Evolutionary conservation across 1,140 invertebrate genomes (phyloP).

Genomic region (Eciton burchellii): DNA sequence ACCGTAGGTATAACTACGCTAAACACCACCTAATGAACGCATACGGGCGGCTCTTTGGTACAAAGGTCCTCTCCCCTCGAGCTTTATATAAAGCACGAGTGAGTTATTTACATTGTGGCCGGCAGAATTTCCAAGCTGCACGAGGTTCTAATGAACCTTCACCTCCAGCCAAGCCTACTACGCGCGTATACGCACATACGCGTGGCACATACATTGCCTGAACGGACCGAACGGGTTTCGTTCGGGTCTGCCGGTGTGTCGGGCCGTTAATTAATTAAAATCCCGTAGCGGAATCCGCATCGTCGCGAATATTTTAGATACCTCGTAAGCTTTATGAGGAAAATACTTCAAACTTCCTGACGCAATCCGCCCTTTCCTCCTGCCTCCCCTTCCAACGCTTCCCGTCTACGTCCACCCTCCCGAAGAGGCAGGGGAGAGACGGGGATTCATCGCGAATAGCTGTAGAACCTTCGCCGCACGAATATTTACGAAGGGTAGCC

Average conservation of each 20-base stretch:
- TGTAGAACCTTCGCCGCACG: constrained; percentile 59
- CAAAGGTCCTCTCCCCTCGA: constrained; percentile 72
- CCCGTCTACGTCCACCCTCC: constrained; percentile 43
- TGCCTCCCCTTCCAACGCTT: not conserved
- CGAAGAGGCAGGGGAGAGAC: constrained; percentile 33
- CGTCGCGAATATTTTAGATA: constrained; percentile 65
- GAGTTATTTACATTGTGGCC: constrained; percentile 79
- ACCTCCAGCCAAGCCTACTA: constrained; percentile 9
- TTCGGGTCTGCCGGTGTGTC: constrained; percentile 24
- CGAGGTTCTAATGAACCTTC: constrained; percentile 77
- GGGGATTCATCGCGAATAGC: constrained; percentile 57
- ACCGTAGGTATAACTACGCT: constrained; percentile 69
- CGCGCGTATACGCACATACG: not conserved
- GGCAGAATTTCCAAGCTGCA: constrained; percentile 76
- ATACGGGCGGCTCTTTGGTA: constrained; percentile 82
- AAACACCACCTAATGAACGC: constrained; percentile 81
- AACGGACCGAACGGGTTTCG: constrained; percentile 23
- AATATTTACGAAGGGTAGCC: constrained; percentile 58
- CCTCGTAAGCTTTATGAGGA: constrained; percentile 49
- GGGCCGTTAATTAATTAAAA: constrained; percentile 74
- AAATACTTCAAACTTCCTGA: constrained; percentile 53
- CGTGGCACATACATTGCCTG: constrained; percentile 28
- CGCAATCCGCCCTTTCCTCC: not conserved
- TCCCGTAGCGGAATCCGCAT: constrained; percentile 58
- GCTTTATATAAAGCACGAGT: constrained; percentile 76